Evolutionary conservation across 2,113 vertebrate genomes (phyloP), one percentile per base, ranked within the genome.

Genomic region (Leucosticte australis): DNA sequence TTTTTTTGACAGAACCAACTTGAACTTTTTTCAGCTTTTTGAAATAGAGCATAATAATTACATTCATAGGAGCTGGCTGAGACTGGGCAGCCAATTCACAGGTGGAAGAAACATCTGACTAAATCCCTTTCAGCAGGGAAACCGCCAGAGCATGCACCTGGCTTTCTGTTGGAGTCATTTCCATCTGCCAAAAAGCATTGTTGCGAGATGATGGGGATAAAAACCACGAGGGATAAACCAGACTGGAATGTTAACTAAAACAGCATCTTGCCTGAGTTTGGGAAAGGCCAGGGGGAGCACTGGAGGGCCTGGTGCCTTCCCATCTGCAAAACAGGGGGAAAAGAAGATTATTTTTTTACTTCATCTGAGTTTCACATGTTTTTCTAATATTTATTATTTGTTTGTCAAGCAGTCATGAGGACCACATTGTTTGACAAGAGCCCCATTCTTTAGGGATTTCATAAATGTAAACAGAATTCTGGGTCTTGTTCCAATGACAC

Each of bases 91-190:
- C 67, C 73, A 93, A 52, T 88, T 97, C 78, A 87, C 97, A 97
- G 97, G 97, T 97, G 97, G 90, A 87, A 80, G 63, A 83, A 97
- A 96, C 95, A 97, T 97, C 96, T 96, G 95, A 97, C 71, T 97
- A 89, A 96, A 97, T 81, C 59, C 73, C 47, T 96, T 95, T 76
- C 67, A 78, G 78, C 60, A 68, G 52, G 35, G 49, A 95, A 56
- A 68, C 44, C 1, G 85, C 93, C 95, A 97, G 84, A 68, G 57
- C 10, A 37, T 91, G 94, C 95, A 98, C 96, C 96, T 98, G 96
- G 76, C 33, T 96, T 82, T 86, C 80, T 57, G 64, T 11, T 53
- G 86, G 78, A 93, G 30, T 88, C 16, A 57, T 84, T 97, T 88
- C 87, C 83, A 95, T 96, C 93, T 97, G 97, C 95, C 96, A 97